These are phyloP conservation scores for Leptobrachium ailaonicum DNA, from an alignment of 2,113 vertebrate species.

Conservation along the genomic window DNA sequence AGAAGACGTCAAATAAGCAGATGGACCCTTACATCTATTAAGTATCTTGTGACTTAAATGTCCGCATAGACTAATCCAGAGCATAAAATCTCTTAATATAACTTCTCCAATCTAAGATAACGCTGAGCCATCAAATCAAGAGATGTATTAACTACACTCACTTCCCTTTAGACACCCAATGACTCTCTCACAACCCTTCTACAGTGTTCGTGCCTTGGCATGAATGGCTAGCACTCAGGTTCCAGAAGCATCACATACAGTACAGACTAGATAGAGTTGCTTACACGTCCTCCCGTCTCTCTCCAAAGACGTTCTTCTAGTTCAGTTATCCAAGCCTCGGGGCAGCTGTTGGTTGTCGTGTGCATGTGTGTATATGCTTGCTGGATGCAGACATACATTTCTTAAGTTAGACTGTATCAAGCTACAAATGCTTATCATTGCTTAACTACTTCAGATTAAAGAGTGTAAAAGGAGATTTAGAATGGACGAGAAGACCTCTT, in stretches of 20 bases:
- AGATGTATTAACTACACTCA: slow-evolving; percentile 12
- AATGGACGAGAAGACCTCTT: slow-evolving; percentile 5
- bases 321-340: slow-evolving; percentile 22
- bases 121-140: slow-evolving; percentile 37
- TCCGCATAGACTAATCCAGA: slow-evolving; percentile 4
- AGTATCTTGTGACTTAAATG: background rate
- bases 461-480: slow-evolving; percentile 16
- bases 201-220: slow-evolving; percentile 31
- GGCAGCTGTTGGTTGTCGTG: slow-evolving; percentile 24
- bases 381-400: slow-evolving; percentile 13
- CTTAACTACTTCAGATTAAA: slow-evolving; percentile 29
- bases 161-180: slow-evolving; percentile 10
- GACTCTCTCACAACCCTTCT: slow-evolving; percentile 16
- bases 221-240: slow-evolving; percentile 26
- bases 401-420: slow-evolving; percentile 19
- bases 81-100: slow-evolving; percentile 27
- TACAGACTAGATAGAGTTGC: slow-evolving; percentile 31
- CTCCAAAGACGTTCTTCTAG: background rate
- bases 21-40: background rate
- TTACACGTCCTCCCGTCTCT: slow-evolving; percentile 4
- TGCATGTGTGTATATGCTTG: background rate
- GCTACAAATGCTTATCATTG: slow-evolving; percentile 25
- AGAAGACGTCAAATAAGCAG: background rate
- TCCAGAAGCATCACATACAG: slow-evolving; percentile 30
- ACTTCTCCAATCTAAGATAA: slow-evolving; percentile 23